phyloP scores from a whole-genome alignment of 2,888 invertebrate species.

The Drosophila rellima region DNA sequence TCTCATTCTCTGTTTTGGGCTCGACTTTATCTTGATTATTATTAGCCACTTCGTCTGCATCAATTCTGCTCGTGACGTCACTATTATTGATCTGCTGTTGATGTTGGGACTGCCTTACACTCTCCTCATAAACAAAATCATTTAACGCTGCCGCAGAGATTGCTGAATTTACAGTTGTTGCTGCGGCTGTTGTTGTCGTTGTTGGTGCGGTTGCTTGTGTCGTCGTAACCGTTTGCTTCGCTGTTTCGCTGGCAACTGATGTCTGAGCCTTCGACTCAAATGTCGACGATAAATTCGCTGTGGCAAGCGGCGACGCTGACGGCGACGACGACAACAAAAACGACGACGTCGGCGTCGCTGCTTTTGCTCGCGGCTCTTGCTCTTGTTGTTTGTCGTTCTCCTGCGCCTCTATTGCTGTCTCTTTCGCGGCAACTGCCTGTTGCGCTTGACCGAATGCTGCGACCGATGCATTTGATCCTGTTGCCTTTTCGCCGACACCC shows the following conservation, averaged over 20 bases:
- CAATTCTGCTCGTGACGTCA: conserved; percentile 47
- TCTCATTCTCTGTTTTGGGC: conserved; percentile 50
- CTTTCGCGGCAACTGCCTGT: conserved; percentile 55
- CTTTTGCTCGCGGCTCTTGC: conserved; percentile 24
- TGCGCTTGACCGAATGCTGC: conserved; percentile 39
- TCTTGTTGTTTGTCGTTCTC: conserved; percentile 38
- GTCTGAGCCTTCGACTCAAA: conserved; percentile 82
- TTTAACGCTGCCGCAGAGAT: conserved; percentile 23
- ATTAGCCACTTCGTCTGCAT: conserved; percentile 46
- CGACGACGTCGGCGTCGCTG: conserved; percentile 54
- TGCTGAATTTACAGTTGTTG: conserved; percentile 28
- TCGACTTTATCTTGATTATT: conserved; percentile 52
- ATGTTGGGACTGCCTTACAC: conserved; percentile 19
- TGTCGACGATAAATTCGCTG: conserved; percentile 78
- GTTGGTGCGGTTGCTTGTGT: conserved; percentile 49
- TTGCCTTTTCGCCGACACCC: conserved; percentile 31
- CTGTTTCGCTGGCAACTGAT: conserved; percentile 85
- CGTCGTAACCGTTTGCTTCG: conserved; percentile 74
- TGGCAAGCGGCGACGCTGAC: conserved; percentile 57
- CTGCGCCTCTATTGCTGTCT: conserved; percentile 58
- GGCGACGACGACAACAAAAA: conserved; percentile 48
- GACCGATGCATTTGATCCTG: conserved; percentile 45
- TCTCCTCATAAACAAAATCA: conserved; percentile 24
- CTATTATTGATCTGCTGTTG: conserved; percentile 17
- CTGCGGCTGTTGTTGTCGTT: conserved; percentile 42